phyloP scores from a whole-genome alignment of 1,140 invertebrate genomes.

The Tetramorium simillimum region DNA sequence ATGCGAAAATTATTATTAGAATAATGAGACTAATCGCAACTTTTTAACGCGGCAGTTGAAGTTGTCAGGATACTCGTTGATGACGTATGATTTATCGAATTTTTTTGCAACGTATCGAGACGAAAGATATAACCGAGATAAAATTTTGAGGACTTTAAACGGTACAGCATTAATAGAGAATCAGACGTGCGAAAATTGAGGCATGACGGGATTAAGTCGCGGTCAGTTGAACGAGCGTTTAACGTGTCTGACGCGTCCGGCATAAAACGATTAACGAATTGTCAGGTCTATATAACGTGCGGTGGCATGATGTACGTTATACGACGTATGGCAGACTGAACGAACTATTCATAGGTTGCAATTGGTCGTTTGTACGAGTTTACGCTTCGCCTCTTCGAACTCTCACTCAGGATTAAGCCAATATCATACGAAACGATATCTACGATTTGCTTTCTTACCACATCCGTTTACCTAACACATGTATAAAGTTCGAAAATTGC shows the following conservation, averaged over 20 bases:
- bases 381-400: conserved; percentile 62
- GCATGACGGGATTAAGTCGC: conserved; percentile 40
- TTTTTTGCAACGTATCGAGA: background rate
- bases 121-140: background rate
- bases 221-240: conserved; percentile 48
- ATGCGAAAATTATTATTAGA: background rate
- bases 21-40: background rate
- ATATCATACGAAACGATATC: background rate
- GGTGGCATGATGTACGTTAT: conserved; percentile 34
- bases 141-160: background rate
- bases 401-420: background rate
- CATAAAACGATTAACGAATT: conserved; percentile 70
- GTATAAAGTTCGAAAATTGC: background rate
- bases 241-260: conserved; percentile 54
- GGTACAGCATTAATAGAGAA: background rate
- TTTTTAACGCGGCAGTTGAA: background rate
- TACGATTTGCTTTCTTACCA: background rate
- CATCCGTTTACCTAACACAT: background rate
- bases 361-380: conserved; percentile 69
- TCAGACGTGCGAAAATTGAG: conserved; percentile 46
- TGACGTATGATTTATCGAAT: background rate
- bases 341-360: conserved; percentile 69
- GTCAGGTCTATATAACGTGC: conserved; percentile 35
- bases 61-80: background rate
- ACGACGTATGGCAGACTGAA: conserved; percentile 49